A percentile compares a stretch with the other conserved stretches of the same genome.
Conservation (phyloP, 2,113 vertebrate genomes). For the Platysternon megacephalum region DNA sequence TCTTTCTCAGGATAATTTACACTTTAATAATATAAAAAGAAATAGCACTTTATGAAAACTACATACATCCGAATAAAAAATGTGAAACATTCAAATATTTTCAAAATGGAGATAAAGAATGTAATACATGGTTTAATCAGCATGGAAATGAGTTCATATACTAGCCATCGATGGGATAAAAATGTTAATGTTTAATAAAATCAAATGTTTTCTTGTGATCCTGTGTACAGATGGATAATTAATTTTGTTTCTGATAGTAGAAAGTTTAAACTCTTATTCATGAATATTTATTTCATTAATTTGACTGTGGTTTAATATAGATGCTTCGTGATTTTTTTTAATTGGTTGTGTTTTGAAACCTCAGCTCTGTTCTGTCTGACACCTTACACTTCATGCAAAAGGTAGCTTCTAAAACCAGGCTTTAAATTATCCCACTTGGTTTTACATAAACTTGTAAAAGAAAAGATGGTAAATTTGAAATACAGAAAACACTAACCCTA, state of each 20-base stretch:
- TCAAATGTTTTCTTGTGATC: neutral
- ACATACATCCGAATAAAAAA: conserved; percentile 13
- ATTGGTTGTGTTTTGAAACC: neutral
- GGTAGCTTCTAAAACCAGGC: neutral
- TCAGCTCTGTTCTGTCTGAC: neutral
- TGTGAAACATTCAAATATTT: neutral
- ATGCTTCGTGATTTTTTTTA: neutral
- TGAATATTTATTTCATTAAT: neutral
- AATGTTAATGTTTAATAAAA: neutral
- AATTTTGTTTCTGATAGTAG: neutral
- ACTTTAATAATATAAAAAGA: neutral
- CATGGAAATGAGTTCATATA: conserved; percentile 19
- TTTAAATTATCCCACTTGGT: neutral
- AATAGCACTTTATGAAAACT: conserved; percentile 29
- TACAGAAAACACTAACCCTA: neutral
- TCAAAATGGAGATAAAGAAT: conserved; percentile 11
- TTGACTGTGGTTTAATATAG: neutral
- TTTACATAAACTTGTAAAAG: neutral
- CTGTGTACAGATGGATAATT: neutral
- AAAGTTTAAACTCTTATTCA: neutral
- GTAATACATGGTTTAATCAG: neutral
- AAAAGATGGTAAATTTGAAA: neutral
- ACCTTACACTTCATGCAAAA: neutral
- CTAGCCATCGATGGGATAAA: neutral
- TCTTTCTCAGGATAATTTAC: neutral